Base-by-base conservation (phyloP, 2,888 invertebrate genomes). In the Microlaimidae sp. region DNA sequence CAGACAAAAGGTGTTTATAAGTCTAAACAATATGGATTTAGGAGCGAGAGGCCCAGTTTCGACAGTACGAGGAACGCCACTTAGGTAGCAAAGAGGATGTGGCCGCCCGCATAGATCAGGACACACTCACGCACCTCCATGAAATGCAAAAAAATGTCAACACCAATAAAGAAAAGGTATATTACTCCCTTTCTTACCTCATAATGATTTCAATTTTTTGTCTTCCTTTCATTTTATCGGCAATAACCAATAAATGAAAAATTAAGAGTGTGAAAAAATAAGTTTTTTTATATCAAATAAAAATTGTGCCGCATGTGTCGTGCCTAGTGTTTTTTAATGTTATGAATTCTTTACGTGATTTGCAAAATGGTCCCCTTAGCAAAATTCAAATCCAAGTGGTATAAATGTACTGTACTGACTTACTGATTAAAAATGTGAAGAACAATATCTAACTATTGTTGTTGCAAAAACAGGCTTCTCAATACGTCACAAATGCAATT, bases 11-110 rank as follows among this genome's bases (percentile, higher is more conserved):
- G n/a, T n/a, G 17, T 13, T 17, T 32, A 13, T 7, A 32, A 7
- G 32, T 32, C 17, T 7, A 32, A 7, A 17, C 23, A 43, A 7
- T 43, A 10, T 43, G 17, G 17, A 53, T 64, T 24, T 53, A 67
- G 67, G 65, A 69, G 56, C 67, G 69, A 41, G 69, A 69, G 54
- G 54, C 52, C n/a, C 61, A 63, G 54, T 69, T 69, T 64, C 63
- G 63, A 54, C 61, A 58, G 13, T 69, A 62, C 57, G 69, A 69
- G 54, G 62, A 63, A 51, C 59, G 65, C 55, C 64, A 66, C 52
- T 60, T 68, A 52, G 69, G 69, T 50, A 65, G 63, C 45, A 63
- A 64, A 56, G 69, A 66, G 54, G 66, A 69, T 56, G 64, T 66
- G 51, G 67, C 66, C 55, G 58, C 59, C 52, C 59, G 63, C 51